Conservation (phyloP, 53 echinoderm and acorn worm genomes). For the Glandiceps talaboti region DNA sequence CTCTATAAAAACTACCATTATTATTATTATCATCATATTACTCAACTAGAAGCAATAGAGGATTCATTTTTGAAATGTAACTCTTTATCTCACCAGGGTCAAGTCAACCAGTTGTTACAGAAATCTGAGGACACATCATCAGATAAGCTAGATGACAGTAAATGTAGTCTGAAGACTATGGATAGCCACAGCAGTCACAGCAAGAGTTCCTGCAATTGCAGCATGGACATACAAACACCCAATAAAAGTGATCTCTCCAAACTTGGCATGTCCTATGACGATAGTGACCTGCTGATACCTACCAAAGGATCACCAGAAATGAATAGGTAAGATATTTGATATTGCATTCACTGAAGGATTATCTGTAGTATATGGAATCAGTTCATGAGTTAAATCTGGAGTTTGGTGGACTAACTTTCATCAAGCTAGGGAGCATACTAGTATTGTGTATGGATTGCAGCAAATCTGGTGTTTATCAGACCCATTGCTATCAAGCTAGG, state of each 20-base stretch:
- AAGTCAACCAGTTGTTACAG: slow-evolving; percentile 52
- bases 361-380: too few relatives aligned
- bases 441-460: too few relatives aligned
- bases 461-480: too few relatives aligned
- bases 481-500: too few relatives aligned
- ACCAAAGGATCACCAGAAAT: not conserved
- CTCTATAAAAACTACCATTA: too few relatives aligned
- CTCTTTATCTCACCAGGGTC: slow-evolving; percentile 26
- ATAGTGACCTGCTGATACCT: not conserved
- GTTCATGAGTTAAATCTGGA: too few relatives aligned
- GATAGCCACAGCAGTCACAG: not conserved
- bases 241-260: not conserved
- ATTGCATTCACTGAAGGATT: too few relatives aligned
- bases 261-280: not conserved
- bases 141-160: not conserved
- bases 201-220: not conserved
- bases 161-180: not conserved
- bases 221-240: not conserved
- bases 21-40: too few relatives aligned
- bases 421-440: too few relatives aligned
- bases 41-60: too few relatives aligned
- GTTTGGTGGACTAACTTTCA: too few relatives aligned
- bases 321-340: not conserved
- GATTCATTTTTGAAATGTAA: too few relatives aligned
- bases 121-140: slow-evolving; percentile 3